phyloP scores from a whole-genome alignment of 2,888 invertebrate species.

The Melanostoma scalare region DNA sequence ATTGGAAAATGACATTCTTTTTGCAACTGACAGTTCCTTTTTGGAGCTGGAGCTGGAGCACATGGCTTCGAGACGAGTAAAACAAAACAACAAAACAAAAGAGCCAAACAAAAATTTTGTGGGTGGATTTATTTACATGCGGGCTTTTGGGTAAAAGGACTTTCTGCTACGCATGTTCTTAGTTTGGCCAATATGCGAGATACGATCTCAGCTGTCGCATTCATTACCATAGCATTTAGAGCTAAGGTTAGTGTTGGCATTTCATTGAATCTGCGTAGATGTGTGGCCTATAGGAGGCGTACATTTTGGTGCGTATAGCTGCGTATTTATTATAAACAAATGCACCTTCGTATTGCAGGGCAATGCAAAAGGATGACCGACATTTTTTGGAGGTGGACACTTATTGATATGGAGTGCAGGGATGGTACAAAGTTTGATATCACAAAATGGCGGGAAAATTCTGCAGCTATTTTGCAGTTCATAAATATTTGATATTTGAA shows the following conservation, averaged over 20 bases:
- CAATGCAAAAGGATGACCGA: constrained; percentile 37
- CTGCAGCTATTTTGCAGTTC: background rate
- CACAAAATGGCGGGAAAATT: background rate
- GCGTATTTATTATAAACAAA: constrained; percentile 72
- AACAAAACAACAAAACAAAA: constrained; percentile 29
- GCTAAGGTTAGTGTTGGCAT: constrained; percentile 69
- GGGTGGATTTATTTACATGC: constrained; percentile 56
- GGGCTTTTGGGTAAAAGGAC: constrained; percentile 20
- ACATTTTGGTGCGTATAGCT: constrained; percentile 63
- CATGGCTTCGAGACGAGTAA: constrained; percentile 47
- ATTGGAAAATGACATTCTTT: constrained; percentile 13
- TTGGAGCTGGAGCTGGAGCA: constrained; percentile 42
- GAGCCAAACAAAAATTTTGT: constrained; percentile 49
- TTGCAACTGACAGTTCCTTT: constrained; percentile 25
- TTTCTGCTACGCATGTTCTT: constrained; percentile 70
- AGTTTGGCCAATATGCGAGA: constrained; percentile 70
- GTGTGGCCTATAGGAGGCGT: constrained; percentile 72
- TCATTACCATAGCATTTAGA: constrained; percentile 64
- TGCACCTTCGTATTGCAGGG: constrained; percentile 45
- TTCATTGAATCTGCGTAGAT: constrained; percentile 71
- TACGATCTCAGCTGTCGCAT: constrained; percentile 72
- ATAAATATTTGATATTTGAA: background rate
- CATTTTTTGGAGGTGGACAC: constrained; percentile 42
- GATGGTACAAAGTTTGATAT: constrained; percentile 19
- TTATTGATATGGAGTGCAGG: constrained; percentile 5